Percentiles rank a stretch among this genome's conserved stretches.
These are phyloP conservation scores for Perca schrenkii DNA, from an alignment of 2,113 vertebrate species.

Conservation along the genomic window DNA sequence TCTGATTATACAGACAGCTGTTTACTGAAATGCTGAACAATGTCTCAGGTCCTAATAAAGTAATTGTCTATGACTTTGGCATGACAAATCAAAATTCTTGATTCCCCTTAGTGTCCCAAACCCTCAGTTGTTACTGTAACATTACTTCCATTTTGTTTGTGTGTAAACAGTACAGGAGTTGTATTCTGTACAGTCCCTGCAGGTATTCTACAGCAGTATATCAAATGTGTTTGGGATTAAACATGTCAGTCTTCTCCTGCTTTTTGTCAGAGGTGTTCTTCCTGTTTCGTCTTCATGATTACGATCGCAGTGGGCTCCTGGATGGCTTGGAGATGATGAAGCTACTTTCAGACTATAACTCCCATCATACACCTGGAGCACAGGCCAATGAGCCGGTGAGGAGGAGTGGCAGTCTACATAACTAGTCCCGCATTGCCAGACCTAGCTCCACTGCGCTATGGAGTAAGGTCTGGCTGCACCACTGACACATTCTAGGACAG, in stretches of 20 bases:
- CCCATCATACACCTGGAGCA: slow-evolving; percentile 51
- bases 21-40: background rate
- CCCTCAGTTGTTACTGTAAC: no score
- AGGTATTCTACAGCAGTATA: background rate
- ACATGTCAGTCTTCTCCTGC: slow-evolving; percentile 17
- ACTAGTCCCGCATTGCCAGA: no score
- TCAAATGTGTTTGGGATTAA: background rate
- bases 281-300: slow-evolving; percentile 89
- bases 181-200: no score
- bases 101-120: no score
- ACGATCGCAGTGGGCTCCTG: slow-evolving; percentile 86
- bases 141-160: background rate
- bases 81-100: no score
- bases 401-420: background rate
- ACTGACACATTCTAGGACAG: no score
- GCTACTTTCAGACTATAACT: slow-evolving; percentile 83
- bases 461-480: no score
- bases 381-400: slow-evolving; percentile 76
- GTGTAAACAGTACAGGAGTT: background rate
- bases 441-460: no score
- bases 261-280: slow-evolving; percentile 87
- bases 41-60: background rate
- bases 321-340: slow-evolving; percentile 93
- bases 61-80: no score
- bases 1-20: no score